Evolutionary conservation across 2,797 vertebrate genomes (phyloP), one percentile per base, ranked within the genome.

Genomic region (Trematomus bernacchii): DNA sequence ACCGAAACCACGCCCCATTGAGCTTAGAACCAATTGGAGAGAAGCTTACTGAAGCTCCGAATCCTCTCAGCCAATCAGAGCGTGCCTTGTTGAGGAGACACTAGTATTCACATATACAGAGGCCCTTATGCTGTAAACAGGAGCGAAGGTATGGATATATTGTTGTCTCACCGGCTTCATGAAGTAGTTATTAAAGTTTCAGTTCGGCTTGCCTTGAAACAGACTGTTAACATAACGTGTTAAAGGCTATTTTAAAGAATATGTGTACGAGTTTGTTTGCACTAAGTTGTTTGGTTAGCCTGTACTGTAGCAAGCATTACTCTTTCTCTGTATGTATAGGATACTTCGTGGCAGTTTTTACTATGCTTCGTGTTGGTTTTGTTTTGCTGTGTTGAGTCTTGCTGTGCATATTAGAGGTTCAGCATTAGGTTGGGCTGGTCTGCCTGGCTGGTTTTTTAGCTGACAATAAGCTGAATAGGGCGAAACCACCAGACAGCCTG

Each of bases 401-500:
- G 46, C 30, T 18, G 54, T 21, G 44, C n/a, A 33, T 27, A 66
- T 59, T 55, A 65, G 33, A 43, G 62, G 47, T 47, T 50, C n/a
- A 33, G 64, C 64, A 77, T 76, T 71, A 33, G 52, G 77, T 61
- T 44, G 16, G 18, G 58, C 55, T 62, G 47, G 27, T 47, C 42
- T 48, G 59, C 18, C 52, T 3, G 58, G 59, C 51, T 63, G 30
- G 63, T 37, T 18, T 91, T 93, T 89, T 89, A 90, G 87, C 92
- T 92, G 91, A 91, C 91, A 87, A 21, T 43, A 40, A 71, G 73
- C 48, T 92, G 87, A 93, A 89, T 87, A 78, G 89, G 82, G 54
- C 86, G 88, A 93, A 92, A 81, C 72, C 84, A 85, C 91, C 86
- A 93, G 92, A 89, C 83, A 85, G 73, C 55, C 33, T 53, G 44